Percentiles rank a stretch among this genome's conserved stretches.
Evolutionary conservation across 2,888 invertebrate genomes (phyloP).

Genomic region (Zeuzera pyrina): DNA sequence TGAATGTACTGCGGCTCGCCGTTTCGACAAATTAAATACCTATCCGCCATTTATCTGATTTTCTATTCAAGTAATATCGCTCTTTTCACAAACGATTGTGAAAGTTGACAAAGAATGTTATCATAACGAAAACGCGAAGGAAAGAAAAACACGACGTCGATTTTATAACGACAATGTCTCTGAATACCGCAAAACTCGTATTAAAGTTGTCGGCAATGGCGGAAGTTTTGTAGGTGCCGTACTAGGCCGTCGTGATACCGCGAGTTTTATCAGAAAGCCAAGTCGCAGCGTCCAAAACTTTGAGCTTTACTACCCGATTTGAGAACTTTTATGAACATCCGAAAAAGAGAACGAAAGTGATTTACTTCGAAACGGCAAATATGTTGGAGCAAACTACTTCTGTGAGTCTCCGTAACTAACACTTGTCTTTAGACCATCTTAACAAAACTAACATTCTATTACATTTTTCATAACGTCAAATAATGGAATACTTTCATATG

Average conservation of each 20-base stretch:
- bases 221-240: slow-evolving; percentile 38
- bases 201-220: slow-evolving; percentile 44
- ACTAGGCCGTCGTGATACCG: slow-evolving; percentile 27
- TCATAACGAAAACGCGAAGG: slow-evolving; percentile 7
- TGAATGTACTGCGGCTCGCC: slow-evolving; percentile 6
- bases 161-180: slow-evolving; percentile 45
- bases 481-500: too few relatives aligned
- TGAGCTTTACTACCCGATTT: slow-evolving; percentile 35
- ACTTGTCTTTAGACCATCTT: too few relatives aligned
- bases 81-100: background rate
- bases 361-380: too few relatives aligned
- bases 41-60: background rate
- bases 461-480: too few relatives aligned
- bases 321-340: slow-evolving; percentile 35
- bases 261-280: slow-evolving; percentile 36
- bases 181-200: slow-evolving; percentile 42
- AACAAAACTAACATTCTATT: too few relatives aligned
- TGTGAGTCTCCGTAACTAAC: too few relatives aligned
- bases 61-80: background rate
- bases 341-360: slow-evolving; percentile 20
- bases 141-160: slow-evolving; percentile 34
- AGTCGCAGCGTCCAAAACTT: slow-evolving; percentile 30
- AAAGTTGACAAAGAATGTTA: background rate
- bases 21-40: background rate
- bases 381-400: too few relatives aligned